These are phyloP conservation scores for Dolichallabes microphthalmus DNA, from an alignment of 2,113 vertebrate genomes.

Conservation along the genomic window DNA sequence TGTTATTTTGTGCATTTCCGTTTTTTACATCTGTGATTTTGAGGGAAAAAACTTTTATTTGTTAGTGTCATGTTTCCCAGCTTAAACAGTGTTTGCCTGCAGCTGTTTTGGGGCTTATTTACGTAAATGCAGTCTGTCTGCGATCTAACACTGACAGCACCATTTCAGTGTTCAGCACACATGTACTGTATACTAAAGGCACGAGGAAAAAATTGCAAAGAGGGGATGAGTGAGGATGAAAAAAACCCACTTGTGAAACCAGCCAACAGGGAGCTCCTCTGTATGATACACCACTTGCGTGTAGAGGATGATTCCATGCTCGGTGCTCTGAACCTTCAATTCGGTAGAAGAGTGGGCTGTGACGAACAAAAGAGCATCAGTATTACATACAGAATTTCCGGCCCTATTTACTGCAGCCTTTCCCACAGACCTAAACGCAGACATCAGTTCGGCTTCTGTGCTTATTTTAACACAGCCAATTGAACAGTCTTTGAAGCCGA, in stretches of 20 bases:
- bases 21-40: background rate
- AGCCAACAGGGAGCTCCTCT: constrained; percentile 85
- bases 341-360: constrained; percentile 87
- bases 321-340: constrained; percentile 87
- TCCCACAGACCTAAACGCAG: constrained; percentile 1
- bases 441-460: background rate
- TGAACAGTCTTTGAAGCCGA: background rate
- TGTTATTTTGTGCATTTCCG: background rate
- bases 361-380: constrained; percentile 43
- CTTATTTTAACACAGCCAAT: background rate
- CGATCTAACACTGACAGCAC: constrained; percentile 7
- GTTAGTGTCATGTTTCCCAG: background rate
- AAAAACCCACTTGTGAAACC: constrained; percentile 86
- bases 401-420: background rate
- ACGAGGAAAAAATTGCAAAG: background rate
- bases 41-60: background rate
- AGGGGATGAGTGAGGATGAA: too few species aligned
- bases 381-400: background rate
- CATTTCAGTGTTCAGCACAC: constrained; percentile 8
- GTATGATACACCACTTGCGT: constrained; percentile 82
- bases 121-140: constrained; percentile 3
- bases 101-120: background rate
- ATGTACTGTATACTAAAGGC: background rate
- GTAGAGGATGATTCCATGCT: constrained; percentile 89
- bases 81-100: background rate